A percentile compares a stretch with the other conserved stretches of the same genome.
These are phyloP conservation scores for Drosophila setosimentum DNA, from an alignment of 2,888 invertebrate species.

Conservation along the genomic window DNA sequence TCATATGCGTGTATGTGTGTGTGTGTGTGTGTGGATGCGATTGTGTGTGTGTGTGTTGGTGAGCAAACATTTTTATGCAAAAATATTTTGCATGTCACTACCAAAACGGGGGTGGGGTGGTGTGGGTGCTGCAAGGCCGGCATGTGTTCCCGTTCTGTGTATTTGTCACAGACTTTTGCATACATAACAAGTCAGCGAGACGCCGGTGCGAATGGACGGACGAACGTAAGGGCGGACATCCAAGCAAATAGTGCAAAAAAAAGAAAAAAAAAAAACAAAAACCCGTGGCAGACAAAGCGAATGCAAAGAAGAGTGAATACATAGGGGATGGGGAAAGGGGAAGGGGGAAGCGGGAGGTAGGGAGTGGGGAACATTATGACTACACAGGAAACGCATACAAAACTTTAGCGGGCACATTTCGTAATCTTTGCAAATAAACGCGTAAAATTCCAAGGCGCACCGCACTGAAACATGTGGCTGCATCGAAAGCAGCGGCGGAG, in stretches of 20 bases:
- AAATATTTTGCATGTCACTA: constrained; percentile 79
- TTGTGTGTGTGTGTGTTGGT: constrained; percentile 38
- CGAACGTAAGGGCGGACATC: not conserved
- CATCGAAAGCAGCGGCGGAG: constrained; percentile 13
- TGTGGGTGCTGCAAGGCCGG: constrained; percentile 12
- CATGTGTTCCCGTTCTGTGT: constrained; percentile 54
- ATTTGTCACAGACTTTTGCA: constrained; percentile 79
- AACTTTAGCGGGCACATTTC: constrained; percentile 71
- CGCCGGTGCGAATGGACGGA: constrained; percentile 35
- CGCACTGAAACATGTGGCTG: constrained; percentile 71
- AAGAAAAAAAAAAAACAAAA: constrained; percentile 36
- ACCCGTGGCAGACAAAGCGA: constrained; percentile 33
- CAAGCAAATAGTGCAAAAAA: constrained; percentile 50
- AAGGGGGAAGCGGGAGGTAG: constrained; percentile 28
- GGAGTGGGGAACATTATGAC: too few relatives aligned
- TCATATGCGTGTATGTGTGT: not conserved
- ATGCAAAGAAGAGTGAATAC: not conserved
- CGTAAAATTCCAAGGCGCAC: constrained; percentile 79
- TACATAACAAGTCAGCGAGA: constrained; percentile 78
- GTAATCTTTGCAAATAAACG: constrained; percentile 80
- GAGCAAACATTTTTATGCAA: constrained; percentile 77
- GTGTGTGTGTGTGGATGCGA: constrained; percentile 8
- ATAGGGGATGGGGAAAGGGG: too few relatives aligned
- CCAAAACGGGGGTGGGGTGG: constrained; percentile 36
- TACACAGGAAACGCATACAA: constrained; percentile 66